Conservation (phyloP, 1,140 invertebrate genomes). For the Bombus pascuorum region DNA sequence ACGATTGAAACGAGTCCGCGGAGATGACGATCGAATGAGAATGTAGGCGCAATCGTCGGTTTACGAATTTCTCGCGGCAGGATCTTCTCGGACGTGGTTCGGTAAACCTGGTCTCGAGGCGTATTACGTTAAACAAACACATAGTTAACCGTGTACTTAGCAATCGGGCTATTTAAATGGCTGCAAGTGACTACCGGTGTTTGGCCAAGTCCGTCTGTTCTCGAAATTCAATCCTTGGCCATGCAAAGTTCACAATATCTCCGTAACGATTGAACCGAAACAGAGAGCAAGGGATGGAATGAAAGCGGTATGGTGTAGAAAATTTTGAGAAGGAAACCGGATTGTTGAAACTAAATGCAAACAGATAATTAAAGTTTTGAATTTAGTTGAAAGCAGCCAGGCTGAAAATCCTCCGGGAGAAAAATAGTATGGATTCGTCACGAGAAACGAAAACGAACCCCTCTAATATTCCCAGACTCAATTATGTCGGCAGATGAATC, state of each 20-base stretch:
- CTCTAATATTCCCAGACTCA: constrained; percentile 18
- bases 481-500: constrained; percentile 28
- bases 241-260: neutral
- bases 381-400: neutral
- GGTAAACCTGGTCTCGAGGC: neutral
- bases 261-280: too few relatives aligned
- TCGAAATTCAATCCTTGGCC: neutral
- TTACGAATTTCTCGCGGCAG: too few relatives aligned
- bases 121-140: constrained; percentile 14
- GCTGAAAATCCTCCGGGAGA: neutral
- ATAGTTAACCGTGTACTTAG: neutral
- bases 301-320: neutral
- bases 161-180: constrained; percentile 20
- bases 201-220: neutral
- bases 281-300: neutral
- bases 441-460: neutral
- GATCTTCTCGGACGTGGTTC: neutral
- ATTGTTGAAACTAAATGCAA: neutral
- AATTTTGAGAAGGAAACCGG: neutral
- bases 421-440: neutral
- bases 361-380: constrained; percentile 9
- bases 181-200: neutral
- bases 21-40: too few relatives aligned
- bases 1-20: too few relatives aligned
- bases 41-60: too few relatives aligned